Conservation (phyloP, 2,888 invertebrate species). For the Euproctis similis region DNA sequence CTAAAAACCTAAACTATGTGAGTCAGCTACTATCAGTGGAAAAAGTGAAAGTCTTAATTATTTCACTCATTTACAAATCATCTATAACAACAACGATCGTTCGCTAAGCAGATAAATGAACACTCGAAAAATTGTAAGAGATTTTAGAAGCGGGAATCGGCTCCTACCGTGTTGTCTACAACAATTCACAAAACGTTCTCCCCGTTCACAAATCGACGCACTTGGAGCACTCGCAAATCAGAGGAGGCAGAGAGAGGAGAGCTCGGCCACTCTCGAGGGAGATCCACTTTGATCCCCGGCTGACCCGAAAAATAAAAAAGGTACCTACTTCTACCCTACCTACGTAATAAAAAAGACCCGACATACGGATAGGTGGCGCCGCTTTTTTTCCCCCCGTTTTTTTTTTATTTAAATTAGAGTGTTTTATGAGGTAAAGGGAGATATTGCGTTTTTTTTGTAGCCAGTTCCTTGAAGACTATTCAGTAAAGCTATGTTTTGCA, state of each 20-base stretch:
- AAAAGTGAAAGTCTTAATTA: no score
- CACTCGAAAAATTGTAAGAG: constrained; percentile 57
- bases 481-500: constrained; percentile 43
- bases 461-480: constrained; percentile 64
- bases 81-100: constrained; percentile 35
- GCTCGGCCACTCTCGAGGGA: constrained; percentile 55
- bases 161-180: no score
- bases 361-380: constrained; percentile 76
- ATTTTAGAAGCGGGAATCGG: constrained; percentile 71
- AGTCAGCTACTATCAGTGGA: no score
- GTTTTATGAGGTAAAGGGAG: constrained; percentile 73
- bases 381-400: no score
- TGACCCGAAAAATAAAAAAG: constrained; percentile 77
- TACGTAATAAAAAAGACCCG: constrained; percentile 73
- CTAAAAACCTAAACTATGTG: no score
- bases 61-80: constrained; percentile 2
- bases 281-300: constrained; percentile 74
- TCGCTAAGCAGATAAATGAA: constrained; percentile 31
- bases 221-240: constrained; percentile 69
- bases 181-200: constrained; percentile 63
- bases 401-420: constrained; percentile 77
- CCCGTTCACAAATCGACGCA: constrained; percentile 72
- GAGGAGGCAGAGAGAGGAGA: constrained; percentile 47
- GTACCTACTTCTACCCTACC: no score
- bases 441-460: constrained; percentile 74